A percentile compares a stretch with the other conserved stretches of the same genome.
phyloP scores from a whole-genome alignment of 2,888 invertebrate genomes.

The Troides aeacus region DNA sequence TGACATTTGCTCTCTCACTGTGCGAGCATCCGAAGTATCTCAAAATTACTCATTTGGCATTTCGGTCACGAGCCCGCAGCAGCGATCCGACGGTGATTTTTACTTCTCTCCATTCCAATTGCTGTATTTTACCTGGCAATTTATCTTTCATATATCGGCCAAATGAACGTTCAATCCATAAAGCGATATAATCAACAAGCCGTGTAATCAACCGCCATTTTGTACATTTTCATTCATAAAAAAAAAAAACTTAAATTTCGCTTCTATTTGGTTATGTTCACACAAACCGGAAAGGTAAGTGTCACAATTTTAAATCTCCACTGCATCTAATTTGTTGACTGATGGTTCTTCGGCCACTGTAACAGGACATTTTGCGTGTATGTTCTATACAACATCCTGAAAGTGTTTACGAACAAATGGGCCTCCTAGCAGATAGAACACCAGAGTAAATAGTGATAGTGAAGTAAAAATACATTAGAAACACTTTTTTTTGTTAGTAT shows the following conservation, averaged over 20 bases:
- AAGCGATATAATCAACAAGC: constrained; percentile 17
- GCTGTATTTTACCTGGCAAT: constrained; percentile 72
- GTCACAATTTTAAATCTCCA: too few relatives aligned
- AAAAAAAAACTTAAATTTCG: constrained; percentile 3
- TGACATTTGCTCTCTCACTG: constrained; percentile 70
- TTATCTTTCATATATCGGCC: constrained; percentile 60
- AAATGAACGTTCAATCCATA: constrained; percentile 34
- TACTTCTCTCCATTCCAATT: constrained; percentile 77
- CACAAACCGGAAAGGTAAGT: background rate
- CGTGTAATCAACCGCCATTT: constrained; percentile 18
- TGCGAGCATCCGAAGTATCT: constrained; percentile 70
- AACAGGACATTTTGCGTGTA: too few relatives aligned
- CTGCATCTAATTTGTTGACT: too few relatives aligned
- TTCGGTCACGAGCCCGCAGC: constrained; percentile 70
- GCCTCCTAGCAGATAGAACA: too few relatives aligned
- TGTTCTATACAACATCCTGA: too few relatives aligned
- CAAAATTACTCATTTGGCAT: constrained; percentile 76
- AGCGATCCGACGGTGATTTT: constrained; percentile 73
- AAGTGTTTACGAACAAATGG: too few relatives aligned
- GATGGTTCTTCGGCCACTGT: too few relatives aligned
- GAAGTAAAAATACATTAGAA: too few relatives aligned
- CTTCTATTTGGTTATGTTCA: background rate
- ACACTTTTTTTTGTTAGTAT: too few relatives aligned
- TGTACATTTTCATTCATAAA: background rate
- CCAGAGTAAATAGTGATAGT: too few relatives aligned